Conservation (phyloP, 2,888 invertebrate genomes). For the Adineta ricciae region DNA sequence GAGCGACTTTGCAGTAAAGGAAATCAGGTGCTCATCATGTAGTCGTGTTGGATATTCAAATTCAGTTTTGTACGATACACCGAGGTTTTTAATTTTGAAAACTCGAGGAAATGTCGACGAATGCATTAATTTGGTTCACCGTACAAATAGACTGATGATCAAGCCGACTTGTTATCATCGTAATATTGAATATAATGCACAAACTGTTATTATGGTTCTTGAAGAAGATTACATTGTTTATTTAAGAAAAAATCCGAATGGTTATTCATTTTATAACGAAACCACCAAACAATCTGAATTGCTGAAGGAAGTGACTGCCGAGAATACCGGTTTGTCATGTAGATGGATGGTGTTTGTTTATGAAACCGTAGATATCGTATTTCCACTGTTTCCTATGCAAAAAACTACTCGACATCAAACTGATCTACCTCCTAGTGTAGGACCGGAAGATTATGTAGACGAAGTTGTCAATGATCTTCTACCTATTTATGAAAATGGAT, state of each 20-base stretch:
- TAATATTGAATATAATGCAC: not conserved
- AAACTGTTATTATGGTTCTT: not conserved
- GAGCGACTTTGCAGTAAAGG: not conserved
- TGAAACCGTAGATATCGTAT: not conserved
- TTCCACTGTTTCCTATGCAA: not conserved
- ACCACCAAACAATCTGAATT: not conserved
- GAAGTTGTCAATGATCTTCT: not conserved
- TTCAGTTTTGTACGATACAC: not conserved
- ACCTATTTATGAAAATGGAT: too few relatives aligned
- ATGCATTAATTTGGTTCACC: not conserved
- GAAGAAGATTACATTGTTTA: not conserved
- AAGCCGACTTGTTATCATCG: not conserved
- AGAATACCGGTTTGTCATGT: not conserved
- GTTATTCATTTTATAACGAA: not conserved
- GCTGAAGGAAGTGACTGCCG: not conserved
- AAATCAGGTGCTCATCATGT: too few relatives aligned
- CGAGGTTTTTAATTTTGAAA: not conserved
- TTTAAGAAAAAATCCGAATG: not conserved
- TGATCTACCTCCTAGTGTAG: not conserved
- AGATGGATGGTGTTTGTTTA: not conserved
- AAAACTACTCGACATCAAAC: not conserved
- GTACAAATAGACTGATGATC: too few relatives aligned
- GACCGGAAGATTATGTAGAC: not conserved
- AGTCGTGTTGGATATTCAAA: too few relatives aligned
- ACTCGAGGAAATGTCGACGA: not conserved